Percentiles rank a stretch among this genome's conserved stretches.
phyloP scores from a whole-genome alignment of 53 echinoderm and acorn worm genomes.

The Paracentrotus lividus region DNA sequence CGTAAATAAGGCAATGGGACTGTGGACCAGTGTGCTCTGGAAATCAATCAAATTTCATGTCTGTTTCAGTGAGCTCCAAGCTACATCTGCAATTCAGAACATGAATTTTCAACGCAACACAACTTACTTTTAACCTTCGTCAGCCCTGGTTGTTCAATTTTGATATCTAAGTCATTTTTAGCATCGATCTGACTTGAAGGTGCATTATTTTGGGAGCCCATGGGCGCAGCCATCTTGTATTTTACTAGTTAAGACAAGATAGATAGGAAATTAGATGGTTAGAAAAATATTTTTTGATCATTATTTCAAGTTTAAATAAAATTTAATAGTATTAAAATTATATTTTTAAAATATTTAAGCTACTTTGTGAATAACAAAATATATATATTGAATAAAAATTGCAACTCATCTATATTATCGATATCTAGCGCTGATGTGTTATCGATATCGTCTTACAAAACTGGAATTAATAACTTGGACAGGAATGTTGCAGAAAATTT shows the following conservation, averaged over 20 bases:
- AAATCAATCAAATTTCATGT: not conserved
- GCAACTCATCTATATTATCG: not conserved
- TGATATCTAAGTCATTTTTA: not conserved
- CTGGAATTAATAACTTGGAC: not conserved
- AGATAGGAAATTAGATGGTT: too few relatives aligned
- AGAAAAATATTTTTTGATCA: not conserved
- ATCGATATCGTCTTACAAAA: not conserved
- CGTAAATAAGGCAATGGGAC: not conserved
- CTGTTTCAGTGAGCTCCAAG: too few relatives aligned
- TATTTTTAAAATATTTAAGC: not conserved
- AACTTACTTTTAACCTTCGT: not conserved
- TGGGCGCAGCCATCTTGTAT: conserved; percentile 38
- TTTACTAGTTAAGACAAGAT: not conserved
- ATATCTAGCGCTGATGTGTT: not conserved
- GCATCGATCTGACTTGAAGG: not conserved
- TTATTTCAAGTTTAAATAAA: not conserved
- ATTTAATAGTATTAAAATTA: not conserved
- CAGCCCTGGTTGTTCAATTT: not conserved
- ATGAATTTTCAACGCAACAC: not conserved
- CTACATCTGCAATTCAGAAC: not conserved
- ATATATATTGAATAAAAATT: not conserved
- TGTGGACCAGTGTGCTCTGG: not conserved
- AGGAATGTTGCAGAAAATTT: not conserved
- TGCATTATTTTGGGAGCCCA: not conserved
- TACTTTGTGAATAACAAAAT: not conserved